A percentile compares a stretch with the other conserved stretches of the same genome.
These are phyloP conservation scores for Avahi laniger DNA, from an alignment of 2,797 vertebrate species.

Conservation along the genomic window DNA sequence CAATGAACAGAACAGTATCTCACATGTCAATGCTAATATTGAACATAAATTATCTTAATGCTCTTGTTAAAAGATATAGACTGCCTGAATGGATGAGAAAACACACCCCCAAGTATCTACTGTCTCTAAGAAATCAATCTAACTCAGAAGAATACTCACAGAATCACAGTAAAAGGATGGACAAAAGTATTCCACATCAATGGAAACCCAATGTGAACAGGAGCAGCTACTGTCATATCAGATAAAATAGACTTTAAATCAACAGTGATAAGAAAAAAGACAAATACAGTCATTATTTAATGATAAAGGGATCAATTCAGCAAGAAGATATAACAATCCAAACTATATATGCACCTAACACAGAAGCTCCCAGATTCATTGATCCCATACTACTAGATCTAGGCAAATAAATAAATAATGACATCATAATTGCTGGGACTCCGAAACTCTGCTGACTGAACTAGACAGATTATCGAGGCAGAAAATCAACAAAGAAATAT, in stretches of 20 bases:
- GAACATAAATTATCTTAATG: background rate
- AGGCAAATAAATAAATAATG: too few relatives aligned
- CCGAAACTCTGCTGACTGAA: background rate
- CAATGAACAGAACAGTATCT: background rate
- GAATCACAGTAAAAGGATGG: background rate
- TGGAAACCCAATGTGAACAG: background rate
- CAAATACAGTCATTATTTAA: background rate
- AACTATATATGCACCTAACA: too few relatives aligned
- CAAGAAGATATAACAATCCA: background rate
- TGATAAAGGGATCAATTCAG: background rate
- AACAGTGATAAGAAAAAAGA: background rate
- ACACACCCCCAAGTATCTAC: background rate
- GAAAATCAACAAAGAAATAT: background rate
- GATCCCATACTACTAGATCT: too few relatives aligned
- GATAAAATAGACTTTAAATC: background rate
- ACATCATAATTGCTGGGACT: background rate
- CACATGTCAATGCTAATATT: background rate
- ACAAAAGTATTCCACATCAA: background rate
- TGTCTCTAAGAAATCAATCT: background rate
- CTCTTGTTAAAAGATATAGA: background rate
- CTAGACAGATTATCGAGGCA: background rate
- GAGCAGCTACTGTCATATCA: background rate
- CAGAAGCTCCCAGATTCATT: too few relatives aligned
- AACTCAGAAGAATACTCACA: background rate
- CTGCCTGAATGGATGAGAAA: background rate